A percentile compares a stretch with the other conserved stretches of the same genome.
phyloP scores from a whole-genome alignment of 2,888 invertebrate genomes.

The Meiosimyza decipiens region DNA sequence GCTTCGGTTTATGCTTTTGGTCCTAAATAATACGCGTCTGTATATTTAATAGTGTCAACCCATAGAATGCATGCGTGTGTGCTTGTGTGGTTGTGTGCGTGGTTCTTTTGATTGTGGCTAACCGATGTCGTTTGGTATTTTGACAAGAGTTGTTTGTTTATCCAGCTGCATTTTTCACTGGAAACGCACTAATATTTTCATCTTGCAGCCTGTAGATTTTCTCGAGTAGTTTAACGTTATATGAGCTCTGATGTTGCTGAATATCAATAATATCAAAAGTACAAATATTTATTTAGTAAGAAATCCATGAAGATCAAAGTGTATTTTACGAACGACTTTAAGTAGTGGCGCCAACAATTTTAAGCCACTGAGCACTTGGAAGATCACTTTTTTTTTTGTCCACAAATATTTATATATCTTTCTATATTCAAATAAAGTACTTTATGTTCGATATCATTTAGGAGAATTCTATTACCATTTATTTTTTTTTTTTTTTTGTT shows the following conservation, averaged over 20 bases:
- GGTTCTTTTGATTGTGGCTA: background rate
- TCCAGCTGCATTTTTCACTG: slow-evolving; percentile 45
- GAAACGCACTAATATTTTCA: too few relatives aligned
- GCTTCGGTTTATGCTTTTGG: background rate
- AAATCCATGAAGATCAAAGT: background rate
- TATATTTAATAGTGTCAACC: background rate
- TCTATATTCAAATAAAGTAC: too few relatives aligned
- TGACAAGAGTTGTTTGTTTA: slow-evolving; percentile 44
- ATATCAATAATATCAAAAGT: slow-evolving; percentile 24
- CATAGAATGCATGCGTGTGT: background rate
- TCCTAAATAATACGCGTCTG: background rate
- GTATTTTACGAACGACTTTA: background rate
- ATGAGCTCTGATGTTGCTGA: slow-evolving; percentile 8
- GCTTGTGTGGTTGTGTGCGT: background rate
- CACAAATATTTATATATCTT: too few relatives aligned
- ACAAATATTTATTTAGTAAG: slow-evolving; percentile 22
- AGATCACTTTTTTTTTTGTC: too few relatives aligned
- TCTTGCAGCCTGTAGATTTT: too few relatives aligned
- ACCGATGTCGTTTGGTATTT: slow-evolving; percentile 12
- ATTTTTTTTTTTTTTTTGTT: too few relatives aligned
- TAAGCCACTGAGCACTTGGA: too few relatives aligned
- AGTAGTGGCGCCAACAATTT: background rate
- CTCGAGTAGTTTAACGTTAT: background rate
- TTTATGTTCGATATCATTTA: too few relatives aligned
- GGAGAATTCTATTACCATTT: too few relatives aligned